These are phyloP conservation scores for Polyodon spathula DNA, from an alignment of 2,113 vertebrate species.

Conservation along the genomic window DNA sequence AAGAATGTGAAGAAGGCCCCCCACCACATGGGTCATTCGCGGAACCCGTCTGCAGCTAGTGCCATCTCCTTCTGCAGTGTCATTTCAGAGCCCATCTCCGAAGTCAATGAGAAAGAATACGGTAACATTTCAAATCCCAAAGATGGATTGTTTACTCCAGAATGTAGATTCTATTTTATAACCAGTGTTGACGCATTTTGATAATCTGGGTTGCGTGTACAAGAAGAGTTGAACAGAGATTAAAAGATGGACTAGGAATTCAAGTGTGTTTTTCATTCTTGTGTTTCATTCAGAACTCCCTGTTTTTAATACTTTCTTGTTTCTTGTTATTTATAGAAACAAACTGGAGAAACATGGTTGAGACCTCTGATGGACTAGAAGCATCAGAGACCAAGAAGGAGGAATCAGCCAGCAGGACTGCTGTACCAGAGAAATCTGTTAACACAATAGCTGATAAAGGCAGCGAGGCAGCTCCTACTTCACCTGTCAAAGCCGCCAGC, in stretches of 20 bases:
- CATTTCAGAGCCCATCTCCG: slow-evolving; percentile 95
- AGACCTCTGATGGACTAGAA: slow-evolving; percentile 79
- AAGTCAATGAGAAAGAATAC: slow-evolving; percentile 96
- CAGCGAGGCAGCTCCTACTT: no score
- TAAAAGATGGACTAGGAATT: no score
- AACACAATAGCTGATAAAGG: slow-evolving; percentile 28
- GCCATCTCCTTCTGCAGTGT: slow-evolving; percentile 97
- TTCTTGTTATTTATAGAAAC: slow-evolving; percentile 65
- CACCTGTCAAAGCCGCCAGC: slow-evolving; percentile 22
- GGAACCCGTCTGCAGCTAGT: slow-evolving; percentile 93
- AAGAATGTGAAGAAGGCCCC: slow-evolving; percentile 90
- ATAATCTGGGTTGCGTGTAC: no score
- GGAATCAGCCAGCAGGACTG: slow-evolving; percentile 47
- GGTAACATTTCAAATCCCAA: slow-evolving; percentile 51
- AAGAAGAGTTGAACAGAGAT: no score
- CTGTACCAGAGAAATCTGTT: slow-evolving; percentile 36
- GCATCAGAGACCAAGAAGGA: slow-evolving; percentile 64
- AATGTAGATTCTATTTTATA: background rate
- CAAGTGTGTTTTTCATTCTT: no score
- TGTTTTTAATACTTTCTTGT: background rate
- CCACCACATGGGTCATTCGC: slow-evolving; percentile 92
- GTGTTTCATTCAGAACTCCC: no score
- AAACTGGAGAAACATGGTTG: slow-evolving; percentile 96
- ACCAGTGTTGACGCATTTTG: no score
- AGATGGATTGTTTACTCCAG: background rate